Percentiles rank a stretch among this genome's conserved stretches.
phyloP scores from a whole-genome alignment of 2,113 vertebrate species.

The Carassius gibelio region DNA sequence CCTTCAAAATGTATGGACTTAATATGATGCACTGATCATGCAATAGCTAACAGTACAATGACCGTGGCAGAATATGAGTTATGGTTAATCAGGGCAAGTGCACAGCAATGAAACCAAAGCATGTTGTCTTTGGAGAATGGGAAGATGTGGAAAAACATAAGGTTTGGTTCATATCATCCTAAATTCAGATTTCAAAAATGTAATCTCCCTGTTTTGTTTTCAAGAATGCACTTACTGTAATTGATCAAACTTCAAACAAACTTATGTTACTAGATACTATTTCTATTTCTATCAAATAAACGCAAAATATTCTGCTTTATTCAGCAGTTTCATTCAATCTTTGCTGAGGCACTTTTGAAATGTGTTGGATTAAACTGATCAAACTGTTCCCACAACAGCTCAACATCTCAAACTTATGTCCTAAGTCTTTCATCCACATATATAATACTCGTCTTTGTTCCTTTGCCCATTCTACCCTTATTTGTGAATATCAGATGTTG shows the following conservation, averaged over 20 bases:
- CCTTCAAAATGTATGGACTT: neutral
- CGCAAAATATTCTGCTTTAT: neutral
- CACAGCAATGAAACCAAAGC: neutral
- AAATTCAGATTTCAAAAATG: neutral
- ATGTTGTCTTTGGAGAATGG: neutral
- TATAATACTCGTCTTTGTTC: neutral
- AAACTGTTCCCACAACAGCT: neutral
- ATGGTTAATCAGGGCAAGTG: neutral
- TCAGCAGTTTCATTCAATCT: neutral
- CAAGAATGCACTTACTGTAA: neutral
- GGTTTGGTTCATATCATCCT: neutral
- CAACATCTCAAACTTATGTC: neutral
- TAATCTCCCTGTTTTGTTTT: neutral
- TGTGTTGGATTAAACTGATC: neutral
- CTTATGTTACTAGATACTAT: neutral
- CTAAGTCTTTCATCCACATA: neutral
- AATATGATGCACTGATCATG: neutral
- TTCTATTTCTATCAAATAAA: neutral
- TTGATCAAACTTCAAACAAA: neutral
- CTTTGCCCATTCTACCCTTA: neutral
- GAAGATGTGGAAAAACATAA: neutral
- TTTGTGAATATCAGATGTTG: neutral
- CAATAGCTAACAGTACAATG: neutral
- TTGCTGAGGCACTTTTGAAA: neutral
- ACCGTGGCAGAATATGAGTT: neutral